Conservation (phyloP, 2,797 vertebrate genomes). For the Geotria australis region DNA sequence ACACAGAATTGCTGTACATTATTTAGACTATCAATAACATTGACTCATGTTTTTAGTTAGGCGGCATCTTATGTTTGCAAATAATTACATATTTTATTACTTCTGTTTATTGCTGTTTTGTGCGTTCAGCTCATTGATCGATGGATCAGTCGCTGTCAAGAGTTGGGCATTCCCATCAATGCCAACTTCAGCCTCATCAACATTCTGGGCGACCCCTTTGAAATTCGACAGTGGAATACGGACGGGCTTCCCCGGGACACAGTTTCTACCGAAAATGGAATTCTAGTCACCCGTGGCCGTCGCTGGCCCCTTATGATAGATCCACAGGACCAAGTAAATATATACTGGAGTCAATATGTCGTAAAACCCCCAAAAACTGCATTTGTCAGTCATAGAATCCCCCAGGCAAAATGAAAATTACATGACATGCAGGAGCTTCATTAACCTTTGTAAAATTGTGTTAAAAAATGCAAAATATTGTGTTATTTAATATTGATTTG, state of each 20-base stretch:
- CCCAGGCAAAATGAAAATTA: too few relatives aligned
- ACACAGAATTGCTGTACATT: too few relatives aligned
- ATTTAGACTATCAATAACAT: too few relatives aligned
- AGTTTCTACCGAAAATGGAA: constrained; percentile 40
- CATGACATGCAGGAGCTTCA: too few relatives aligned
- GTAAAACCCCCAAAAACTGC: not conserved
- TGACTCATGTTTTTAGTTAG: too few relatives aligned
- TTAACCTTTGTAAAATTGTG: too few relatives aligned
- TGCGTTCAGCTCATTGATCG: constrained; percentile 23
- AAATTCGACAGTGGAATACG: constrained; percentile 43
- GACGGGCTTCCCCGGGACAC: constrained; percentile 33
- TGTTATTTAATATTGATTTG: too few relatives aligned
- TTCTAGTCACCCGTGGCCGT: constrained; percentile 33
- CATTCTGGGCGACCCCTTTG: constrained; percentile 28
- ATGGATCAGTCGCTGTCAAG: constrained; percentile 32
- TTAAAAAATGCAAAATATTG: too few relatives aligned
- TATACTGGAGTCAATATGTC: too few relatives aligned
- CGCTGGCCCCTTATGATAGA: constrained; percentile 59
- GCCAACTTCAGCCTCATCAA: constrained; percentile 35
- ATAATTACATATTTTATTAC: not conserved
- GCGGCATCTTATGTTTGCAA: too few relatives aligned
- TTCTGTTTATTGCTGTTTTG: not conserved
- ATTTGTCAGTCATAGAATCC: not conserved
- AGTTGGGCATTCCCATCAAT: constrained; percentile 31
- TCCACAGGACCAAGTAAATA: constrained; percentile 40